Conservation (phyloP, 2,888 invertebrate genomes). For the Ypsolopha sequella region DNA sequence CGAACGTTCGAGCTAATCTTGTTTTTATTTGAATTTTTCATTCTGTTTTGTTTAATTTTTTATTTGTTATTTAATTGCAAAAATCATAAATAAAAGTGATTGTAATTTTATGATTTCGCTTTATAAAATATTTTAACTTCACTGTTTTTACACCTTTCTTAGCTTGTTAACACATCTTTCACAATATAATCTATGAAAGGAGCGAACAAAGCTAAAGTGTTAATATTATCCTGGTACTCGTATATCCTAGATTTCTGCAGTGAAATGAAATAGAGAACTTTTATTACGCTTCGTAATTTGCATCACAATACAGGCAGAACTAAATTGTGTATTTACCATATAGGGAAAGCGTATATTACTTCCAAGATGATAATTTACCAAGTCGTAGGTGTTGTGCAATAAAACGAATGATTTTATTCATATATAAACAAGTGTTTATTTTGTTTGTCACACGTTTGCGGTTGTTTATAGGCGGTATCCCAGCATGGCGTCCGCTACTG, state of each 20-base stretch:
- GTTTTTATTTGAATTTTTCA: too few relatives aligned
- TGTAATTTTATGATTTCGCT: too few relatives aligned
- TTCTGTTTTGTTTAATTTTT: too few relatives aligned
- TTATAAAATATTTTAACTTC: too few relatives aligned
- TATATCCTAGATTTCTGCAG: neutral
- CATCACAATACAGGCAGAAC: too few relatives aligned
- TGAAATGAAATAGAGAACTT: neutral
- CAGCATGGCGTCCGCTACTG: slow-evolving; percentile 33
- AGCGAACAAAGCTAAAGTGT: too few relatives aligned
- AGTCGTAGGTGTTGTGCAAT: slow-evolving; percentile 19
- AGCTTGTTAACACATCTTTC: too few relatives aligned
- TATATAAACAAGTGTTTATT: slow-evolving; percentile 18
- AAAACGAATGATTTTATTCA: slow-evolving; percentile 16
- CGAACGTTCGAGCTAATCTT: too few relatives aligned
- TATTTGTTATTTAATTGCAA: too few relatives aligned
- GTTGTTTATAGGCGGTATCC: slow-evolving; percentile 14
- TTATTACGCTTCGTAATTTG: neutral
- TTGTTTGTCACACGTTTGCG: slow-evolving; percentile 17
- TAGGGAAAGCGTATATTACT: neutral
- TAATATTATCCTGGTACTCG: neutral
- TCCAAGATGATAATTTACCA: neutral
- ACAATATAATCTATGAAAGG: too few relatives aligned
- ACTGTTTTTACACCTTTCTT: too few relatives aligned
- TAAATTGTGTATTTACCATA: neutral
- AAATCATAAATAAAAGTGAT: too few relatives aligned